Base-by-base conservation (phyloP, 35 echinoderm and acorn worm species). In the Ophioderma brevispina region DNA sequence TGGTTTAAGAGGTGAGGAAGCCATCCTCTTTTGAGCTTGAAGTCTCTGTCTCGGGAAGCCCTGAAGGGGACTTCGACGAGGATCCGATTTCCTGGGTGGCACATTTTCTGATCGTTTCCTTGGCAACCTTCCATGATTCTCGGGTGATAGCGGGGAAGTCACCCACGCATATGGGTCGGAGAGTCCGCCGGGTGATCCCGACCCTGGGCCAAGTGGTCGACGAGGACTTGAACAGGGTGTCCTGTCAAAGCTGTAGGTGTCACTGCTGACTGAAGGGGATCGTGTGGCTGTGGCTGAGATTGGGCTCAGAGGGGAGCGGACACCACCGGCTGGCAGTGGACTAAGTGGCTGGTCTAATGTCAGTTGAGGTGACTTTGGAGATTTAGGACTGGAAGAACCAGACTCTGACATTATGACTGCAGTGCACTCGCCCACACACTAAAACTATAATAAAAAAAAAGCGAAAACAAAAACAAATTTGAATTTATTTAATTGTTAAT, bases 1-100 rank as follows among this genome's bases (percentile, higher is more conserved):
- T 15, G 90, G 90, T 42, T 91, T 91, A 19, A 91, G 76, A 35
- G 90, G 90, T 23, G 82, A 79, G 31, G 82, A 82, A 33, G 76
- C 90, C 11, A 64, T 43, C 32, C 90, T 64, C 90, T 91, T 91
- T 30, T 63, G 82, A 21, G 28, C 75, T 14, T 39, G 85, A 37
- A 76, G 85, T 31, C 64, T 40, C 4, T 50, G 56, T 39, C 52
- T 37, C 13, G 64, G 81, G 31, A 32, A 40, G 49, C 81, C 31
- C 17, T 83, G 30, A 15, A 37, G 18, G 8, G 35, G 25, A 77
- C 85, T 30, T 78, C 85, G 85, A 40, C 85, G 40, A 78, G 76
- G 75, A 87, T 78, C 36, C 85, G 40, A 76, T 38, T 78, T 78
- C 78, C 85, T 87, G 10, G 85, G 85, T 21, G 85, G 85, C 3